Evolutionary conservation across 2,113 vertebrate species (phyloP).

Genomic region (Cryptomyrus ogoouensis): DNA sequence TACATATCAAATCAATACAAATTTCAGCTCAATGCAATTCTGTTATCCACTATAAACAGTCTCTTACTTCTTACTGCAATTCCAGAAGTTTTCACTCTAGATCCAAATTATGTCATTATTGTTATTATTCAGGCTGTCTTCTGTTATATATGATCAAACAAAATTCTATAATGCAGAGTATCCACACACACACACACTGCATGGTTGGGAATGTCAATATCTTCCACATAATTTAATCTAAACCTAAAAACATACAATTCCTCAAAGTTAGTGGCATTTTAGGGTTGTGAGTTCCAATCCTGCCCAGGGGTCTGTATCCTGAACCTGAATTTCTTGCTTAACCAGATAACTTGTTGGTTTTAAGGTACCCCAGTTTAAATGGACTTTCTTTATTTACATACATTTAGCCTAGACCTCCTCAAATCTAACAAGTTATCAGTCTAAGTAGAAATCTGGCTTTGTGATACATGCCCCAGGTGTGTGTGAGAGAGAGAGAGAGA

Average conservation of each 20-base stretch:
- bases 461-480: no score
- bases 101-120: neutral
- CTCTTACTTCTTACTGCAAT: neutral
- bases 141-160: neutral
- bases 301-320: neutral
- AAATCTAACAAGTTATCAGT: no score
- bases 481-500: no score
- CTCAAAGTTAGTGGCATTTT: neutral
- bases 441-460: no score
- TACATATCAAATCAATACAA: neutral
- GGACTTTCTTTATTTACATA: no score
- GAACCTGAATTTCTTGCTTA: neutral
- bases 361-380: neutral
- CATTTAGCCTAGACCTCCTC: no score
- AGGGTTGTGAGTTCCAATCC: no score
- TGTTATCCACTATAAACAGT: neutral
- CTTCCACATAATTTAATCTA: neutral
- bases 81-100: neutral
- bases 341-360: neutral
- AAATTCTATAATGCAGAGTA: neutral
- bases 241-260: no score
- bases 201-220: neutral
- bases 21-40: neutral
- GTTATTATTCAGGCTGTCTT: neutral
- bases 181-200: neutral